phyloP scores from a whole-genome alignment of 1,140 invertebrate species.

The Gerris buenoi region DNA sequence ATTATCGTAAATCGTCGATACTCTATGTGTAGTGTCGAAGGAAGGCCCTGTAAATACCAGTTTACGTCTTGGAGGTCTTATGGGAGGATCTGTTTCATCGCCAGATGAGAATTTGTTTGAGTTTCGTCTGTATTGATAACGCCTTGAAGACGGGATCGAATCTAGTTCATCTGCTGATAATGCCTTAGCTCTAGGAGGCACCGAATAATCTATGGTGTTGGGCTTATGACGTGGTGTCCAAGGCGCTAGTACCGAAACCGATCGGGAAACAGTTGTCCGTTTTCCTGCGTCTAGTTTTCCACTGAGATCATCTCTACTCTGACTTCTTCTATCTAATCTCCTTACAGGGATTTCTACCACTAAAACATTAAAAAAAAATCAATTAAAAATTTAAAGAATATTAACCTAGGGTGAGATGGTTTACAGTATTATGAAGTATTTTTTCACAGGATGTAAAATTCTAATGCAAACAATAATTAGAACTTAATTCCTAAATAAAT shows the following conservation, averaged over 20 bases:
- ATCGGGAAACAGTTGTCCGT: not conserved
- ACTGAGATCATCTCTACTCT: not conserved
- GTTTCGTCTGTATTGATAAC: not conserved
- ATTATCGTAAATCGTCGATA: not conserved
- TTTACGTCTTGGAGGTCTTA: not conserved
- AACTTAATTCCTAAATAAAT: no score
- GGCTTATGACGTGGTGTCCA: not conserved
- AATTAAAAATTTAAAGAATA: no score
- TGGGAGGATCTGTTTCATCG: not conserved
- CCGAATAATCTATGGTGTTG: not conserved
- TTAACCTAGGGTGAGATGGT: no score
- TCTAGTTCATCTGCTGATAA: not conserved
- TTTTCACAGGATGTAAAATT: no score
- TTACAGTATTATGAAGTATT: no score
- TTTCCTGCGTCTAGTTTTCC: not conserved
- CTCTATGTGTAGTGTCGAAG: not conserved
- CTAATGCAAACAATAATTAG: no score
- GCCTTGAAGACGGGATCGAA: not conserved
- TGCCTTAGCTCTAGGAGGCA: not conserved
- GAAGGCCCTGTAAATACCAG: not conserved
- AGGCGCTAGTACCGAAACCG: not conserved
- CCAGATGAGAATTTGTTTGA: not conserved
- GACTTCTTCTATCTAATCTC: not conserved
- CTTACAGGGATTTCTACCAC: not conserved
- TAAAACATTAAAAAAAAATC: no score